A percentile compares a stretch with the other conserved stretches of the same genome.
These are phyloP conservation scores for Neofelis nebulosa DNA, from an alignment of 2,113 vertebrate species.

Conservation along the genomic window DNA sequence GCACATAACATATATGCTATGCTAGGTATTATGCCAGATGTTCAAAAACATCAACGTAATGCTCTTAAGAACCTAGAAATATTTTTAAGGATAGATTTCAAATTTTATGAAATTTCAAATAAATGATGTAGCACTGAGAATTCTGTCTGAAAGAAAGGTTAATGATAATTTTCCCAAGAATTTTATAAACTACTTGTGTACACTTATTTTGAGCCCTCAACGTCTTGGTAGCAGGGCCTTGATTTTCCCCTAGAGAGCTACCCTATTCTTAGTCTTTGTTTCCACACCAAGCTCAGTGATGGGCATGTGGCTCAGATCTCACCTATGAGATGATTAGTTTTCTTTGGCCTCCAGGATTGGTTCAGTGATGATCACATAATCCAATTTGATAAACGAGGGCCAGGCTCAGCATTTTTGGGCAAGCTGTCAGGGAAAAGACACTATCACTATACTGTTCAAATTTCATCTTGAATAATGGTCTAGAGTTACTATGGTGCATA, in stretches of 20 bases:
- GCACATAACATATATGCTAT: not conserved
- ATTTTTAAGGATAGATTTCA: not conserved
- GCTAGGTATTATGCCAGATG: not conserved
- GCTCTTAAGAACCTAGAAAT: not conserved
- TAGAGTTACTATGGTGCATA: not conserved
- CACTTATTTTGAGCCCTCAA: not conserved
- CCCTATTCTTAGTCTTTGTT: not conserved
- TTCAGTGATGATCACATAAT: not conserved
- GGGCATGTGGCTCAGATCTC: not conserved
- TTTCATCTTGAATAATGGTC: not conserved
- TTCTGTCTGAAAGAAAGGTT: not conserved
- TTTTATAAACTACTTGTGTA: not conserved
- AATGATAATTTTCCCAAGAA: not conserved
- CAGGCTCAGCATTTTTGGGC: not conserved
- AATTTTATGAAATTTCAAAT: slow-evolving; percentile 35
- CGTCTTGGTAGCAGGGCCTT: not conserved
- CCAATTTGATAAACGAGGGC: not conserved
- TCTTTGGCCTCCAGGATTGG: not conserved
- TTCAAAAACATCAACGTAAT: not conserved
- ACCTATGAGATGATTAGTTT: not conserved
- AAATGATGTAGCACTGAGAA: not conserved
- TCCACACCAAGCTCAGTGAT: not conserved
- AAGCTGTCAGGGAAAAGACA: not conserved
- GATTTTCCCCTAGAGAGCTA: not conserved
- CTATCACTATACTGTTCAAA: not conserved